Conservation (phyloP, 2,888 invertebrate species). For the Deilephila porcellus region DNA sequence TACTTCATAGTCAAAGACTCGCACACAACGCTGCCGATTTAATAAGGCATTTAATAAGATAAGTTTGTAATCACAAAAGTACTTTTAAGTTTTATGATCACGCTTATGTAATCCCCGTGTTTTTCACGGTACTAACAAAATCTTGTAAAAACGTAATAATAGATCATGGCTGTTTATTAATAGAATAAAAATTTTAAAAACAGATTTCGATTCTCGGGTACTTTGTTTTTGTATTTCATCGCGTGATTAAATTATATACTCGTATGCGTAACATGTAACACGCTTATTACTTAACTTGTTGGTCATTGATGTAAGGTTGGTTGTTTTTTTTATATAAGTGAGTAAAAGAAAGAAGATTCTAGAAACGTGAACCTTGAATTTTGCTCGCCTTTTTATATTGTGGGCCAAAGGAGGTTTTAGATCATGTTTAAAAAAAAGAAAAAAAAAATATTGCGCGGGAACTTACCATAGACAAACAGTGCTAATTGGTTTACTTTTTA, state of each 20-base stretch:
- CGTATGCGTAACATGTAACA: background rate
- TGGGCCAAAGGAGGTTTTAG: background rate
- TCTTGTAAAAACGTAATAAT: background rate
- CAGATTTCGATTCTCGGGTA: background rate
- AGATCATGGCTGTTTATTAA: background rate
- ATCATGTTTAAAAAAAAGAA: background rate
- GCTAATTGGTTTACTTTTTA: too few relatives aligned
- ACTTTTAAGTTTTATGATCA: background rate
- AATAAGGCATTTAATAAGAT: too few relatives aligned
- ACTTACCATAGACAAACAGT: too few relatives aligned
- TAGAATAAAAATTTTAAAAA: background rate
- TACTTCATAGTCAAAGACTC: too few relatives aligned
- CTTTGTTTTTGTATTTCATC: background rate
- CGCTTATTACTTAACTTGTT: background rate
- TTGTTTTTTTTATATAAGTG: background rate
- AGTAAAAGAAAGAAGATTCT: background rate
- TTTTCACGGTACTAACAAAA: background rate
- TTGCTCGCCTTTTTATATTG: background rate
- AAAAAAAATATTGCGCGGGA: too few relatives aligned
- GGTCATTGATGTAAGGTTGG: background rate
- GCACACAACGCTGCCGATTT: too few relatives aligned
- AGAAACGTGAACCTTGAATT: background rate
- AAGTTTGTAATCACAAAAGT: too few relatives aligned
- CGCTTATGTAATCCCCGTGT: background rate
- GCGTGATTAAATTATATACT: background rate